A percentile compares a stretch with the other conserved stretches of the same genome.
phyloP scores from a whole-genome alignment of 1,140 invertebrate species.

The Stegodyphus mimosarum region DNA sequence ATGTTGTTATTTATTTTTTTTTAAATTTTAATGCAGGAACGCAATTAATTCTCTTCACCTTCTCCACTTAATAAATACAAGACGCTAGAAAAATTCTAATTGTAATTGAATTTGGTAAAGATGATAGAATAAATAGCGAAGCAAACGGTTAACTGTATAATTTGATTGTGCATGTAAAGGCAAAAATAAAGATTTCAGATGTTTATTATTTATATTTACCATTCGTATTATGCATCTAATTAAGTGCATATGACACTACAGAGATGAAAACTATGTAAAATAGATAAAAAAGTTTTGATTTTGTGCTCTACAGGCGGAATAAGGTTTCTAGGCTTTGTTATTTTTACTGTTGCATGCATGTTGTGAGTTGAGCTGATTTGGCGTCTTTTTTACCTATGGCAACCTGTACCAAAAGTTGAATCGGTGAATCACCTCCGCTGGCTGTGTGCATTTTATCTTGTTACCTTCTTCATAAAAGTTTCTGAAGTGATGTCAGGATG shows the following conservation, averaged over 20 bases:
- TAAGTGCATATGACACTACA: neutral
- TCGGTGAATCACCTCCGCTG: constrained; percentile 25
- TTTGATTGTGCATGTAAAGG: no score
- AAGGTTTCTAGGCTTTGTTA: neutral
- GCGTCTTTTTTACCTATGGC: neutral
- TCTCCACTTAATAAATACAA: no score
- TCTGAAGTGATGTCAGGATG: neutral
- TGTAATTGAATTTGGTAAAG: no score
- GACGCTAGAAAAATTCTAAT: no score
- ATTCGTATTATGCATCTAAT: neutral
- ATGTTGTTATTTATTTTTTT: no score
- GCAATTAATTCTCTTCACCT: no score
- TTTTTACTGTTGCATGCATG: no score
- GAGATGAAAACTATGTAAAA: neutral
- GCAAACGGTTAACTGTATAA: no score
- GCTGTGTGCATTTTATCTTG: neutral
- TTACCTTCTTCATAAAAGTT: constrained; percentile 10
- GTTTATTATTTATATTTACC: neutral
- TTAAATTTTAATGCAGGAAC: no score
- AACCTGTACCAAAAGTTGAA: constrained; percentile 29
- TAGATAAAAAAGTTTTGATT: neutral
- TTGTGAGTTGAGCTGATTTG: neutral
- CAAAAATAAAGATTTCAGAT: no score
- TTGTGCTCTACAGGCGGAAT: neutral
- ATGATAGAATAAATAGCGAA: no score